Percentiles rank a stretch among this genome's conserved stretches.
These are phyloP conservation scores for Cinclus cinclus DNA, from an alignment of 2,113 vertebrate species.

Conservation along the genomic window DNA sequence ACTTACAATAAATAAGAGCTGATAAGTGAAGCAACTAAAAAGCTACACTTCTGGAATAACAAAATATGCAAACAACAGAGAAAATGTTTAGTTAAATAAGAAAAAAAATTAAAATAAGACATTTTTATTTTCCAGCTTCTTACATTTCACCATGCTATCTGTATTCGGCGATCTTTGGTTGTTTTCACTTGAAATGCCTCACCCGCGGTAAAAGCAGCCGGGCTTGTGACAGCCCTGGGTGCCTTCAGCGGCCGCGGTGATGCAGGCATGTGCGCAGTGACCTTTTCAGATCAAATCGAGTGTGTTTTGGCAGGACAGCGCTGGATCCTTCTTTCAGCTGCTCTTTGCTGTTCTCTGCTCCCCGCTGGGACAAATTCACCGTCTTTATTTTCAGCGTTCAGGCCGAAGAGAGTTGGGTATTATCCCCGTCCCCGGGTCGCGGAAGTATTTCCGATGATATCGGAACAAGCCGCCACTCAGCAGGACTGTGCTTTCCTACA, in stretches of 20 bases:
- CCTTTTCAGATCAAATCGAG: slow-evolving; percentile 27
- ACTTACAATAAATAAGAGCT: not conserved
- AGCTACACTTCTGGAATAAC: not conserved
- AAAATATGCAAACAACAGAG: not conserved
- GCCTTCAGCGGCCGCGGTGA: not conserved
- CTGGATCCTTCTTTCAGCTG: not conserved
- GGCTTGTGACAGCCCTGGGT: not conserved
- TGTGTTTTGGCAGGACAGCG: not conserved
- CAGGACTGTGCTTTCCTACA: not conserved
- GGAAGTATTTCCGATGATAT: not conserved
- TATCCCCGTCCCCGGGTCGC: accelerated
- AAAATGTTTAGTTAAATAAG: not conserved
- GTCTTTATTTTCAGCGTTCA: not conserved
- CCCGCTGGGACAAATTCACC: not conserved
- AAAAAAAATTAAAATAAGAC: not conserved
- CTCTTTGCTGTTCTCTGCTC: not conserved
- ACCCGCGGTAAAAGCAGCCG: not conserved
- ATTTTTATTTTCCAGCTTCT: not conserved
- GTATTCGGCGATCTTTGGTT: not conserved
- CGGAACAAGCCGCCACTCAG: not conserved
- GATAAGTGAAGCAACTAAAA: not conserved
- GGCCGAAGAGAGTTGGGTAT: not conserved
- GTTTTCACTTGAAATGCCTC: not conserved
- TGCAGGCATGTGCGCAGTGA: not conserved
- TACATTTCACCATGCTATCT: not conserved